A percentile compares a stretch with the other conserved stretches of the same genome.
These are phyloP conservation scores for Chondrilla cf. caribensis DNA, from an alignment of 37 sponge, comb jelly and placozoan species.

Conservation along the genomic window DNA sequence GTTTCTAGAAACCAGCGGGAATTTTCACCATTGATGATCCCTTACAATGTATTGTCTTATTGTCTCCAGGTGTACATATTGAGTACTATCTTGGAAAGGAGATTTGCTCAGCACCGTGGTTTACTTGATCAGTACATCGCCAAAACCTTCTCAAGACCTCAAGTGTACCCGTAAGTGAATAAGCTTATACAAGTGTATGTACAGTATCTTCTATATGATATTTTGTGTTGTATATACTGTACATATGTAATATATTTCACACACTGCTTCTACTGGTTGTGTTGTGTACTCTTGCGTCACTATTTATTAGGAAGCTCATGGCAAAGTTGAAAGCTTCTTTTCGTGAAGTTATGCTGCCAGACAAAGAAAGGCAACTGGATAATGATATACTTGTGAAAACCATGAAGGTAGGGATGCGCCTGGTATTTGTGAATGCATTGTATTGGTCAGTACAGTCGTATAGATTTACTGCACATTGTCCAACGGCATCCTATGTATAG, in stretches of 20 bases:
- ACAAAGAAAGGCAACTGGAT: constrained; percentile 22
- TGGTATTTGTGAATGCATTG: neutral
- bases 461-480: no score
- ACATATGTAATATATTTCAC: neutral
- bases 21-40: no score
- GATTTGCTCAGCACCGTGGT: constrained; percentile 3
- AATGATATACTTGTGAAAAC: constrained; percentile 53
- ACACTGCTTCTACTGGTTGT: no score
- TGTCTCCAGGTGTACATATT: constrained; percentile 17
- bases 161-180: constrained; percentile 29
- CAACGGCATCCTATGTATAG: neutral
- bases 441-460: no score
- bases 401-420: constrained; percentile 37
- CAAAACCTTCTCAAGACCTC: constrained; percentile 10
- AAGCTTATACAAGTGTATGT: constrained; percentile 19
- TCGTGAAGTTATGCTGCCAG: constrained; percentile 56
- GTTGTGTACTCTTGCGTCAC: no score
- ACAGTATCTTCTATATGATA: neutral
- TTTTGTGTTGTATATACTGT: neutral
- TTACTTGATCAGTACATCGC: constrained; percentile 2
- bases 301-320: constrained; percentile 54
- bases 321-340: constrained; percentile 57
- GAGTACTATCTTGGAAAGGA: constrained; percentile 8
- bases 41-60: no score
- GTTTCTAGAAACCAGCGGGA: no score